Evolutionary conservation across 2,888 invertebrate genomes (phyloP).

Genomic region (Melinopterus prodromus): DNA sequence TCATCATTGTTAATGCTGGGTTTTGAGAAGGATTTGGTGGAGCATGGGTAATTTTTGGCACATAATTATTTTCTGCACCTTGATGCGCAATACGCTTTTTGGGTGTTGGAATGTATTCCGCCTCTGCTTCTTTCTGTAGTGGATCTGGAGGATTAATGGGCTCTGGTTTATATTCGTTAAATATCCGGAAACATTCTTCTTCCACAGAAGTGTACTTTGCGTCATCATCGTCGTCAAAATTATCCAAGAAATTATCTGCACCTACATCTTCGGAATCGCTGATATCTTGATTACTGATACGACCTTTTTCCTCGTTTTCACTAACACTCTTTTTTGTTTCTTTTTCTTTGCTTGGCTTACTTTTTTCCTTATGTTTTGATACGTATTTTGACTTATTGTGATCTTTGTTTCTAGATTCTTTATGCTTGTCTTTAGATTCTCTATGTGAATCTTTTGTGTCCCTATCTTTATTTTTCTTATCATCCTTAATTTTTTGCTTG

Average conservation of each 20-base stretch:
- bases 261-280: conserved; percentile 11
- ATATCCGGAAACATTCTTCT: conserved; percentile 86
- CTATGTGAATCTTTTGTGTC: conserved; percentile 46
- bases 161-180: conserved; percentile 75
- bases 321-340: conserved; percentile 37
- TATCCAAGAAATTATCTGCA: conserved; percentile 33
- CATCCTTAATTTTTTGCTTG: conserved; percentile 37
- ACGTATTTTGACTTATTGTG: conserved; percentile 33
- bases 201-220: conserved; percentile 67
- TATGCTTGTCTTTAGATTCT: conserved; percentile 43
- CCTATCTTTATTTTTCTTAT: conserved; percentile 40
- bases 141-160: conserved; percentile 20
- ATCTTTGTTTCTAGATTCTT: conserved; percentile 46
- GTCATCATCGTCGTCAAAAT: conserved; percentile 37
- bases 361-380: conserved; percentile 44
- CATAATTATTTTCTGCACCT: conserved; percentile 62
- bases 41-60: conserved; percentile 60
- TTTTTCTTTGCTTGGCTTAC: conserved; percentile 49
- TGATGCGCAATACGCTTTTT: conserved; percentile 81
- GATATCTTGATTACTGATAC: conserved; percentile 17
- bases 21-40: conserved; percentile 64
- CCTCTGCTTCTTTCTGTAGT: conserved; percentile 46
- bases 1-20: conserved; percentile 63
- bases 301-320: conserved; percentile 30
- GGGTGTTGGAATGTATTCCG: conserved; percentile 49